Percentiles rank a stretch among this genome's conserved stretches.
These are phyloP conservation scores for Oryzias woworae DNA, from an alignment of 2,113 vertebrate species.

Conservation along the genomic window DNA sequence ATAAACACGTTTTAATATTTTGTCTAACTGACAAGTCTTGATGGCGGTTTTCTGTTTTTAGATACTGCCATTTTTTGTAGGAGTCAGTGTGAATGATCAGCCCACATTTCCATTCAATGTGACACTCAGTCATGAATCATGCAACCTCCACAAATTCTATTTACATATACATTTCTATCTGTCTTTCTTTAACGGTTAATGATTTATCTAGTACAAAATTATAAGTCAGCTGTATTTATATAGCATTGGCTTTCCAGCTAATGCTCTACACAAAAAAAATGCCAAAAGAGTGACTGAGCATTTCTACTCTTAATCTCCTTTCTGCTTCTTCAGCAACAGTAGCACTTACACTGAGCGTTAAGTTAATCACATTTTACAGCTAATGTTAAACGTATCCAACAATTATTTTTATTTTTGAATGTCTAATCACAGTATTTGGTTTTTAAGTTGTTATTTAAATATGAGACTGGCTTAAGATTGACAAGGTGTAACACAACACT, in stretches of 20 bases:
- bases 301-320: slow-evolving; percentile 27
- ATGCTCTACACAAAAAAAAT: slow-evolving; percentile 20
- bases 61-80: slow-evolving; percentile 15
- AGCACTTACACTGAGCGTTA: slow-evolving; percentile 2
- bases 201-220: slow-evolving; percentile 5
- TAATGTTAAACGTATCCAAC: slow-evolving; percentile 8
- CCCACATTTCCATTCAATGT: slow-evolving; percentile 4
- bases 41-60: slow-evolving; percentile 22
- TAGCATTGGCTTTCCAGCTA: slow-evolving; percentile 3
- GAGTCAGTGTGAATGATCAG: slow-evolving; percentile 20
- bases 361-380: slow-evolving; percentile 26
- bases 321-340: slow-evolving; percentile 36
- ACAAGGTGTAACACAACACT: too few relatives aligned
- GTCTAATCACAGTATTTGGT: neutral
- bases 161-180: slow-evolving; percentile 24
- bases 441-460: too few relatives aligned
- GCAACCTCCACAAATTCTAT: slow-evolving; percentile 5
- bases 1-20: slow-evolving; percentile 19
- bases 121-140: slow-evolving; percentile 19
- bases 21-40: slow-evolving; percentile 25
- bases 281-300: slow-evolving; percentile 19
- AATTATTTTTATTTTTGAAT: neutral
- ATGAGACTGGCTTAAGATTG: too few relatives aligned
- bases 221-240: slow-evolving; percentile 25
- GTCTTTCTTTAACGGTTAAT: slow-evolving; percentile 8